These are phyloP conservation scores for Girardia tigrina DNA, from an alignment of 2,888 invertebrate species.

Conservation along the genomic window DNA sequence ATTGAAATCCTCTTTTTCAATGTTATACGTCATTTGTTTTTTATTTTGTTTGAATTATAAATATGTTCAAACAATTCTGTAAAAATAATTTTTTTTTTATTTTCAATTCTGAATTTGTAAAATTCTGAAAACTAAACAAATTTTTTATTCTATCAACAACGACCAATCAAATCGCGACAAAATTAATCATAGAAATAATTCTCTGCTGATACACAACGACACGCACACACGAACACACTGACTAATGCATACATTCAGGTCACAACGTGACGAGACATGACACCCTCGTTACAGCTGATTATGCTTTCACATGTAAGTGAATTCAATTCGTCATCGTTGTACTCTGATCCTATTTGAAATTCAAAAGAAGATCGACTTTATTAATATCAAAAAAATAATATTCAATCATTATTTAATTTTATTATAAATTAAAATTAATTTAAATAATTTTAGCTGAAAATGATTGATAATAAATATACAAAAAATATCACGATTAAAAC, in stretches of 20 bases:
- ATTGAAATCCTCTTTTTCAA: not conserved
- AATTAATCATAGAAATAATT: not conserved
- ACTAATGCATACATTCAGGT: conserved; percentile 19
- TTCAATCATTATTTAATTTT: too few relatives aligned
- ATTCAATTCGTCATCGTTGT: conserved; percentile 8
- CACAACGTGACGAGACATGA: not conserved
- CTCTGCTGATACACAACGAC: not conserved
- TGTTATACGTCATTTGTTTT: not conserved
- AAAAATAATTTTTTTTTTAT: not conserved
- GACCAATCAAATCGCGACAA: not conserved
- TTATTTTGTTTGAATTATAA: not conserved
- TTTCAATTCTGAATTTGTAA: not conserved
- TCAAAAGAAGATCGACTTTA: conserved; percentile 5
- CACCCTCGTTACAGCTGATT: not conserved
- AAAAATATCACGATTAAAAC: too few relatives aligned
- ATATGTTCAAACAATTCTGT: too few relatives aligned
- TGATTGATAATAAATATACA: too few relatives aligned
- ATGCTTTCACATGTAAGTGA: conserved; percentile 20
- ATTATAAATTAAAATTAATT: too few relatives aligned
- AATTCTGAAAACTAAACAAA: not conserved
- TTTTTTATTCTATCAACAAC: not conserved
- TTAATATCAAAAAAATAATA: too few relatives aligned
- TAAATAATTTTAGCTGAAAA: too few relatives aligned
- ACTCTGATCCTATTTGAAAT: conserved; percentile 7
- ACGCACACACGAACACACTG: too few relatives aligned